Conservation (phyloP, 2,797 vertebrate genomes). For the Numenius phaeopus region DNA sequence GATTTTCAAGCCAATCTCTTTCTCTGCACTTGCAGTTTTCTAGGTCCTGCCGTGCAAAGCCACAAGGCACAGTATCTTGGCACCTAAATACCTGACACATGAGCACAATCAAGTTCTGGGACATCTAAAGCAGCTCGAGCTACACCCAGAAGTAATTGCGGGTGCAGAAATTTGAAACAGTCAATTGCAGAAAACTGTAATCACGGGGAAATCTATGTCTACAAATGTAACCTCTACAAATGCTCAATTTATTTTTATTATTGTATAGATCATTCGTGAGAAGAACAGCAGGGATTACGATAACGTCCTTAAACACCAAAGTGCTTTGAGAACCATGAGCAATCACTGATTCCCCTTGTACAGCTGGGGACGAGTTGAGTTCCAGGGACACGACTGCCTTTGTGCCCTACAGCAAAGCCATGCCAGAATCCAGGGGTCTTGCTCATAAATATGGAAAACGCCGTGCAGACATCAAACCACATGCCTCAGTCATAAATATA, state of each 20-base stretch:
- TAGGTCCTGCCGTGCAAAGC: neutral
- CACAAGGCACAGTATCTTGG: neutral
- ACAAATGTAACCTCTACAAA: neutral
- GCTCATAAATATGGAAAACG: neutral
- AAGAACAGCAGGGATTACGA: neutral
- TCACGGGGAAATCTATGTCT: neutral
- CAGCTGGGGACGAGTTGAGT: neutral
- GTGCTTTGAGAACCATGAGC: neutral
- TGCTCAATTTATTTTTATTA: neutral
- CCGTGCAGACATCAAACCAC: neutral
- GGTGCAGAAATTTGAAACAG: neutral
- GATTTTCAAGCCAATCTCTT: neutral
- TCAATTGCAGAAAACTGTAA: neutral
- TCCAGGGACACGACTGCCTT: neutral
- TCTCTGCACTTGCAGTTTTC: neutral
- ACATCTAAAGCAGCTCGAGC: neutral
- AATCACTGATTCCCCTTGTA: neutral
- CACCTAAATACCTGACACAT: neutral
- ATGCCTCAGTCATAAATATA: neutral
- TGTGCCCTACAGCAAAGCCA: neutral
- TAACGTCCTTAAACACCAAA: neutral
- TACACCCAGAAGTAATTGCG: conserved; percentile 16
- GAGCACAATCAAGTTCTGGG: neutral
- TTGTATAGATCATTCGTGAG: neutral
- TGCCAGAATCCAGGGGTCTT: neutral